Evolutionary conservation across 23 tunicate species (phyloP).

Genomic region (Phallusia fumigata): DNA sequence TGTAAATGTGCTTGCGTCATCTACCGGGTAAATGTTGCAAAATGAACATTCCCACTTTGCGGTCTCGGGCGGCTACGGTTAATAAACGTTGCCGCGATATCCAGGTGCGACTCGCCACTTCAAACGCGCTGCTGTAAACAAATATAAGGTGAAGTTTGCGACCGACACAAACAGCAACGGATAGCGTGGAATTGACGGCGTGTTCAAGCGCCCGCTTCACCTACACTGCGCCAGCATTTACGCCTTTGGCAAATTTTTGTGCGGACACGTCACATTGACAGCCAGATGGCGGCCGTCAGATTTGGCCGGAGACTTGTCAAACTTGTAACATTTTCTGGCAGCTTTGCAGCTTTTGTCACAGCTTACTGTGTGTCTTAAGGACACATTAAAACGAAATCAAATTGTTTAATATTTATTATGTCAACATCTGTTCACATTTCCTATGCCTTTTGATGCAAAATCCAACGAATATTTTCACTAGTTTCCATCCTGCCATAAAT

Average conservation of each 20-base stretch:
- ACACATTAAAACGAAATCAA: too few relatives aligned
- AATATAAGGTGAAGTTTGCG: neutral
- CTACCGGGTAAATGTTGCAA: too few relatives aligned
- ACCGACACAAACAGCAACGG: neutral
- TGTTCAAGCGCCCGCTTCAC: neutral
- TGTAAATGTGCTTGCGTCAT: too few relatives aligned
- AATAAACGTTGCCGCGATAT: neutral
- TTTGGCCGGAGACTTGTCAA: too few relatives aligned
- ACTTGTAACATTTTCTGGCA: neutral
- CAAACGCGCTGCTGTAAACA: slow-evolving; percentile 2
- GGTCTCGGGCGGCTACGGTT: neutral
- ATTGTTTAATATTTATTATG: too few relatives aligned
- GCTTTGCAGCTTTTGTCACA: neutral
- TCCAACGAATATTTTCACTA: too few relatives aligned
- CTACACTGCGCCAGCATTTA: neutral
- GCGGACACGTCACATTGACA: too few relatives aligned
- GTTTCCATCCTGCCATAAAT: too few relatives aligned
- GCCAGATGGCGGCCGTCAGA: too few relatives aligned
- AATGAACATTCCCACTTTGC: neutral
- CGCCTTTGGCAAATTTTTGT: neutral
- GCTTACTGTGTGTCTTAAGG: too few relatives aligned
- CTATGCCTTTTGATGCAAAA: too few relatives aligned
- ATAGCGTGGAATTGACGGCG: neutral
- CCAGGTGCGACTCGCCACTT: neutral
- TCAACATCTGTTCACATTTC: too few relatives aligned